These are phyloP conservation scores for Aphodius granarius DNA, from an alignment of 2,888 invertebrate genomes.

Conservation along the genomic window DNA sequence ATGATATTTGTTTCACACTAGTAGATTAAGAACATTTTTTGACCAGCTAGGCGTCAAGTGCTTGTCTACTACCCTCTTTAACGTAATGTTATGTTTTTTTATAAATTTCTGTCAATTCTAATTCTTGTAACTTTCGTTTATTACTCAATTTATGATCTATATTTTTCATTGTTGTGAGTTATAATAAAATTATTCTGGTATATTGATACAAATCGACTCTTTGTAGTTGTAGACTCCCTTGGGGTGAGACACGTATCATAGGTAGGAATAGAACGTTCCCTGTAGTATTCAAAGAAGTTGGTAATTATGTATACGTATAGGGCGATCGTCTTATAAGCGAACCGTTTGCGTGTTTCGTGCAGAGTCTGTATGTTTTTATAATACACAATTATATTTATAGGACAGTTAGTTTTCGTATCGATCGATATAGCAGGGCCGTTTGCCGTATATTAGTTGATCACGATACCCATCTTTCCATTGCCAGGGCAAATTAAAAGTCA, in stretches of 20 bases:
- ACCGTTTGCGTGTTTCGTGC: constrained; percentile 23
- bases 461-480: background rate
- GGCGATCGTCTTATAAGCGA: constrained; percentile 22
- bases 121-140: too few species aligned
- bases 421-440: background rate
- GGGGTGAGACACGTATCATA: background rate
- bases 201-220: too few species aligned
- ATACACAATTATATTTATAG: constrained; percentile 29
- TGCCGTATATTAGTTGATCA: background rate
- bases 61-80: too few species aligned
- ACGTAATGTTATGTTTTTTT: too few species aligned
- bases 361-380: constrained; percentile 26
- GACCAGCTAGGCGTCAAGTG: too few species aligned
- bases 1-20: background rate
- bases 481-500: background rate
- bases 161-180: too few species aligned
- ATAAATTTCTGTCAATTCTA: too few species aligned
- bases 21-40: too few species aligned
- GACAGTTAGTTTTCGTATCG: constrained; percentile 1
- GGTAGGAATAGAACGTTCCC: background rate
- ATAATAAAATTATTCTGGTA: too few species aligned
- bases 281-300: constrained; percentile 15
- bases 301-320: constrained; percentile 22
- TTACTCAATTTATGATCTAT: too few species aligned
- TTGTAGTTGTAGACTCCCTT: background rate